Conservation (phyloP, 2,113 vertebrate species). For the Cheilinus undulatus region DNA sequence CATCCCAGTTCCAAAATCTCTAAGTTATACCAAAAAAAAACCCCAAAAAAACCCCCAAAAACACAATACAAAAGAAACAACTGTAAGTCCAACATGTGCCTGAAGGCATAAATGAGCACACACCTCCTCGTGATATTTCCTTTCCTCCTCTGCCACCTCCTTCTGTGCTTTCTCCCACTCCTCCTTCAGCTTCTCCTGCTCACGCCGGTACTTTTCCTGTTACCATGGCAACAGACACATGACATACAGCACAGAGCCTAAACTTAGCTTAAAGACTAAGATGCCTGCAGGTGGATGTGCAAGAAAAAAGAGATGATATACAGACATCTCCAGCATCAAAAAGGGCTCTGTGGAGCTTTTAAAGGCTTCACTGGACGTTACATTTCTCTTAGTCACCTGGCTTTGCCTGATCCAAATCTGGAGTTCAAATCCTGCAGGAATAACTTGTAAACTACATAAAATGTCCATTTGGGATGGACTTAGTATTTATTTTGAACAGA, state of each 20-base stretch:
- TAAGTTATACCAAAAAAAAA: not conserved
- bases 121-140: slow-evolving; percentile 97
- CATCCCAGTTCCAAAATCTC: too few species aligned
- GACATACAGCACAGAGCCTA: slow-evolving; percentile 56
- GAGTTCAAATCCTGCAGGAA: not conserved
- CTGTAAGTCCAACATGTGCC: not conserved
- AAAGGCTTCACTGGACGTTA: not conserved
- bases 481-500: not conserved
- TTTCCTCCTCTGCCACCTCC: slow-evolving; percentile 96
- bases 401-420: not conserved
- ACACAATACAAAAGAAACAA: not conserved
- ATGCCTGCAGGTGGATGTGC: slow-evolving; percentile 12
- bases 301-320: not conserved
- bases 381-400: not conserved
- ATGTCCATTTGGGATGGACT: not conserved
- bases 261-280: slow-evolving; percentile 14
- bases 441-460: not conserved
- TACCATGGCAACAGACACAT: slow-evolving; percentile 71
- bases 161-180: slow-evolving; percentile 97
- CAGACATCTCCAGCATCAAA: slow-evolving; percentile 6
- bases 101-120: slow-evolving; percentile 15
- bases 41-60: not conserved
- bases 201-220: slow-evolving; percentile 94
- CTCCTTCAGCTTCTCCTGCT: slow-evolving; percentile 95
- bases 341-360: not conserved